Base-by-base conservation (phyloP, 2,113 vertebrate species). In the Eupsittula cactorum region DNA sequence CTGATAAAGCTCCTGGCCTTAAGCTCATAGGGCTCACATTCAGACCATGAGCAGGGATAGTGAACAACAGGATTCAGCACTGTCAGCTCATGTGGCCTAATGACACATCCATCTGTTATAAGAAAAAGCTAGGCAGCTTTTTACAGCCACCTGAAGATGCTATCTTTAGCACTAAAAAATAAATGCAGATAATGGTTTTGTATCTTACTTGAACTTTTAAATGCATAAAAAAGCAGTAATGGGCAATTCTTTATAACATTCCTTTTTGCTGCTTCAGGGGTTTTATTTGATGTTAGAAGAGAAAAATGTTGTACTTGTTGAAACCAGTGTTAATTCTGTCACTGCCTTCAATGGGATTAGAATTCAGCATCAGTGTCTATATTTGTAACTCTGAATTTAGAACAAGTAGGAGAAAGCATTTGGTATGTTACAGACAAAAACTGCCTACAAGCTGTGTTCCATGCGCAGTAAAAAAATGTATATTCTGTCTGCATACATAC, bases 381-480 rank as follows among this genome's bases (percentile, higher is more conserved):
- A 96, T 92, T 93, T 94, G 57, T 73, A 87, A 44, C 44, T 49
- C 91, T 96, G 84, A 91, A 93, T 91, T 95, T 95, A 97, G 93
- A 92, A 94, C 64, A 86, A 94, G 94, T 91, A 95, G 94, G 86
- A 96, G 93, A 95, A 93, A 86, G 63, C 91, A 92, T 92, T 91
- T 95, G 81, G 81, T 87, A 73, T 49, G 53, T 57, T 85, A 76
- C 67, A 95, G 91, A 89, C 33, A 84, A 71, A 96, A 96, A 88
- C 16, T 21, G 47, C 87, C 91, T 85, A 55, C 78, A 90, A 85
- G 87, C 89, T 79, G 67, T 82, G 82, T 57, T 93, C 88, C 59
- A 49, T 37, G 81, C 16, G 28, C 5, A 76, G 24, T 37, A 70
- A 89, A 87, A 87, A 92, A 70, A 76, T 52, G 71, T 25, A 31